Conservation (phyloP, 2,888 invertebrate species). For the Silvanus unidentatus region DNA sequence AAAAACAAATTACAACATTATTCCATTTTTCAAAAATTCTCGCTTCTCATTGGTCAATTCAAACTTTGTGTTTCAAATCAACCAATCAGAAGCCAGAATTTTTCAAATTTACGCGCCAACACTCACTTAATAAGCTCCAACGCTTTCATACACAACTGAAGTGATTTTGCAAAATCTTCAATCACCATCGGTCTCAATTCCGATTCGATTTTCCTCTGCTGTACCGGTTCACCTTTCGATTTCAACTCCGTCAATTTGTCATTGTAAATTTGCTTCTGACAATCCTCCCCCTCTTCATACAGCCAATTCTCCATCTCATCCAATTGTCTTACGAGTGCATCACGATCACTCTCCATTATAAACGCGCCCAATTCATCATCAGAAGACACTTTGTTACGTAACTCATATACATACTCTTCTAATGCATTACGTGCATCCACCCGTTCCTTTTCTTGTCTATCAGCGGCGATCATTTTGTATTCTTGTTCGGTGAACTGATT, state of each 20-base stretch:
- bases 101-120: too few species aligned
- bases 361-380: slow-evolving; percentile 69
- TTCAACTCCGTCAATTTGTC: slow-evolving; percentile 58
- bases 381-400: slow-evolving; percentile 79
- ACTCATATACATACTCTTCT: slow-evolving; percentile 97
- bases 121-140: slow-evolving; percentile 61
- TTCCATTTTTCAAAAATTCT: too few species aligned
- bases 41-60: too few species aligned
- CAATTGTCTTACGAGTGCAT: slow-evolving; percentile 58
- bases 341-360: slow-evolving; percentile 65
- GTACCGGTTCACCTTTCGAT: slow-evolving; percentile 84
- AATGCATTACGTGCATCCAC: slow-evolving; percentile 94
- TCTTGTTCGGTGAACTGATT: slow-evolving; percentile 67
- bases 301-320: slow-evolving; percentile 93
- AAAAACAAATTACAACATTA: background rate
- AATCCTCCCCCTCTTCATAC: slow-evolving; percentile 95
- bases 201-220: slow-evolving; percentile 73
- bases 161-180: slow-evolving; percentile 70
- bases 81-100: slow-evolving; percentile 6
- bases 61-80: background rate
- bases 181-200: slow-evolving; percentile 73
- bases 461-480: slow-evolving; percentile 56
- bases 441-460: slow-evolving; percentile 89
- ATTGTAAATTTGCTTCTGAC: slow-evolving; percentile 63
- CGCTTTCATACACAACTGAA: slow-evolving; percentile 77